Base-by-base conservation (phyloP, 2,797 vertebrate species). In the Hoplostethus atlanticus region DNA sequence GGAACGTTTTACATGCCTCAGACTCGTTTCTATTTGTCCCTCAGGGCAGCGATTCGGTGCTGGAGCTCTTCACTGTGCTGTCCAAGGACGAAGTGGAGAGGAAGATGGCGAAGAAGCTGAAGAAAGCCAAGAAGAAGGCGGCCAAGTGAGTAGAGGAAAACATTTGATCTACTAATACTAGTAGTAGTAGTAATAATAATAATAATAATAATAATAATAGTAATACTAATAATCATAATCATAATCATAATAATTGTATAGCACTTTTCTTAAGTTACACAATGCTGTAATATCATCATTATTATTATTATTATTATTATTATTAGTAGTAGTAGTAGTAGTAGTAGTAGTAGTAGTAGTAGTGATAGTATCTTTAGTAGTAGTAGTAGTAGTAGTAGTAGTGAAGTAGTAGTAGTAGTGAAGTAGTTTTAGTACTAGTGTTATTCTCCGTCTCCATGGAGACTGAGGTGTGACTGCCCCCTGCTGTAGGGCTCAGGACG, bases 1-100 rank as follows among this genome's bases (percentile, higher is more conserved):
- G 21, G 21, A 21, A 21, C 21, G 21, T 21, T 21, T 21, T 21
- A 21, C 21, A 1, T 21, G 21, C 21, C 21, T 21, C 21, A 21
- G 21, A 21, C 21, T 21, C 21, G 1, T 21, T 21, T 21, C 21
- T 21, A 21, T 21, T 21, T 21, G 21, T 21, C 38, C 13, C 5
- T 36, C 81, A 99, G 98, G 97, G 98, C 75, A 94, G 95, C 1
- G 96, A 97, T 54, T 84, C 92, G 2, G 80, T 95, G 16, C 90
- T 99, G 82, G 98, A 99, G 91, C 86, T 99, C 31, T 99, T 98
- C 87, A 91, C 83, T 8, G 88, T 98, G 54, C 95, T 98, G 86
- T 94, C 95, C 28, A 92, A 96, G 74, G 94, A 94, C 0, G 96
- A 99, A 76, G 78, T 97, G 73, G 85, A 88, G 84, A 96, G 91